A percentile compares a stretch with the other conserved stretches of the same genome.
These are phyloP conservation scores for Myiopsitta monachus DNA, from an alignment of 2,113 vertebrate species.

Conservation along the genomic window DNA sequence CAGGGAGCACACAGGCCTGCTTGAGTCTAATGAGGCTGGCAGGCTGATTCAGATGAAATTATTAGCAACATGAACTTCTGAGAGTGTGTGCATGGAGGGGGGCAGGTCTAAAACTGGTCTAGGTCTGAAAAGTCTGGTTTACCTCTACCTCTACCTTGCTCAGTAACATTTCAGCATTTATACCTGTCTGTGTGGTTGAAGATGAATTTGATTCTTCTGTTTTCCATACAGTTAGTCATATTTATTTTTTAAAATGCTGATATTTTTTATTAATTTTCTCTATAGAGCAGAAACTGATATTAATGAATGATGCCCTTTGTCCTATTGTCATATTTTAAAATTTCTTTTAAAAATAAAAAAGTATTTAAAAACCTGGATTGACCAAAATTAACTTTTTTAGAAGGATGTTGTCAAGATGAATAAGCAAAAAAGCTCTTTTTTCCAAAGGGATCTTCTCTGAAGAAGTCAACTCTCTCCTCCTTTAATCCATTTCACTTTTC, in stretches of 20 bases:
- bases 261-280: conserved; percentile 54
- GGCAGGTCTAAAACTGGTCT: not conserved
- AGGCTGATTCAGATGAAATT: conserved; percentile 1
- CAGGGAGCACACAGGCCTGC: not conserved
- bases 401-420: not conserved
- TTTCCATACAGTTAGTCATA: not conserved
- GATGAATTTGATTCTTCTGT: not conserved
- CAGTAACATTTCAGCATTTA: conserved; percentile 48
- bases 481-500: not conserved
- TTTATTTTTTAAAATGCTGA: conserved; percentile 54
- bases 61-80: not conserved
- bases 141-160: conserved; percentile 54
- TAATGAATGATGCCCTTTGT: conserved; percentile 11
- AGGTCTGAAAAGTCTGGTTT: conserved; percentile 28
- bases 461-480: not conserved
- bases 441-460: not conserved
- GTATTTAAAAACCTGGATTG: conserved; percentile 2
- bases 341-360: conserved; percentile 66
- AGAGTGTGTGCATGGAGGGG: not conserved
- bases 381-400: conserved; percentile 13
- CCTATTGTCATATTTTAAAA: conserved; percentile 18
- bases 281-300: conserved; percentile 8
- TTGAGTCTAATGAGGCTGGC: not conserved
- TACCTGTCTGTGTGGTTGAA: conserved; percentile 8
- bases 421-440: not conserved